A percentile compares a stretch with the other conserved stretches of the same genome.
These are phyloP conservation scores for Acronicta leporina DNA, from an alignment of 2,888 invertebrate species.

Conservation along the genomic window DNA sequence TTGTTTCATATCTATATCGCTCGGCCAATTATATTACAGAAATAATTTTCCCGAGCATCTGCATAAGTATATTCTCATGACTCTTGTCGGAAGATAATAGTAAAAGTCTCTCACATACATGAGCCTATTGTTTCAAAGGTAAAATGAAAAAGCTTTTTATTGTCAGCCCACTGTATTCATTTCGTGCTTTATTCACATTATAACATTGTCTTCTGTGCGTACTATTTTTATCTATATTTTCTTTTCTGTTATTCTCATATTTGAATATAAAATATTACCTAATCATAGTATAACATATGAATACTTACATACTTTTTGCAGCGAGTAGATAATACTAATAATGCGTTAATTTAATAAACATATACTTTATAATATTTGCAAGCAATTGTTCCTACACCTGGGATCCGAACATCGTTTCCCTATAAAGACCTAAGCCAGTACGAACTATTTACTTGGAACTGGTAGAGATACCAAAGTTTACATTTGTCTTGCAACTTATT, in stretches of 20 bases:
- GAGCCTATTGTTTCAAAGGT: constrained; percentile 65
- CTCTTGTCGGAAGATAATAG: constrained; percentile 58
- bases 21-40: not conserved
- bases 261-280: no score
- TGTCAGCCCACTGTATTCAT: constrained; percentile 17
- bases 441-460: no score
- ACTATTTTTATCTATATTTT: constrained; percentile 1
- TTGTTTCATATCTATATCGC: not conserved
- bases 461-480: no score
- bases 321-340: no score
- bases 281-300: no score
- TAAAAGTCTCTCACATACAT: constrained; percentile 66
- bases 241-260: not conserved
- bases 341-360: no score
- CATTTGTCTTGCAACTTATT: no score
- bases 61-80: constrained; percentile 51
- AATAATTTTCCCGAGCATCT: constrained; percentile 23
- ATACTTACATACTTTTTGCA: no score
- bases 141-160: constrained; percentile 55
- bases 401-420: no score
- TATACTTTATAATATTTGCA: no score
- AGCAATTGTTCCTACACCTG: no score
- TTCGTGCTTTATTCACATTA: constrained; percentile 28
- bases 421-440: no score
- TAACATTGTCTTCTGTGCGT: constrained; percentile 20